Evolutionary conservation across 2,797 vertebrate species (phyloP), one percentile per base, ranked within the genome.

Genomic region (Catamblyrhynchus diadema): DNA sequence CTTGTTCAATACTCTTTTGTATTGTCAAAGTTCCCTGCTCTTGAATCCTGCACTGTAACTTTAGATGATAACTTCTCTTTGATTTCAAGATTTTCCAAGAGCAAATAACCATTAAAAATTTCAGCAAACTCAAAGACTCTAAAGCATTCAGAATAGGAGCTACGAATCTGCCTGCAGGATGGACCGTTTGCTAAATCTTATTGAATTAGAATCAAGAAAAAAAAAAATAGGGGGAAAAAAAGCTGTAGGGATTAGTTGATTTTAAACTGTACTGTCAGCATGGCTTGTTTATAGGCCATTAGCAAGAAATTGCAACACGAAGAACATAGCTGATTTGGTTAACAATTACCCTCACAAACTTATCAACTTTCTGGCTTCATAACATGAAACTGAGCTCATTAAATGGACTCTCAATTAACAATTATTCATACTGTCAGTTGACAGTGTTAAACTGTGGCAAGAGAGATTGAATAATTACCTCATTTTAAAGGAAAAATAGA

Each of bases 381-480:
- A 92, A 66, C 37, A 42, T 33, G 60, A 82, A 66, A 82, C 37
- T 45, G 71, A 65, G 61, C 30, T 91, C 61, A 74, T 89, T 93
- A 91, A 87, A 82, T 32, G 27, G 56, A 51, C 53, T 87, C 69
- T 85, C 37, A 32, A 48, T 70, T 89, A 95, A 50, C 79, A 80
- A 61, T 95, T 94, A 86, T 41, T 89, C 60, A 89, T n/a, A 44
- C 27, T 89, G 60, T 22, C 75, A 83, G 32, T 48, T 94, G 86
- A 84, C 0, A 1, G 6, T 65, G 15, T 65, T 60, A 75, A 94
- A 86, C n/a, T 33, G 39, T 84, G 37, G 17, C 39, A 70, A 75
- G 66, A 7, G 20, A 93, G 47, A 77, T 5, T 64, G 83, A 94
- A 92, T 88, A 94, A 96, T 81, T 93, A 94, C 24, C 30, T 95